Base-by-base conservation (phyloP, 2,888 invertebrate genomes). In the Agonopterix subpropinquella region DNA sequence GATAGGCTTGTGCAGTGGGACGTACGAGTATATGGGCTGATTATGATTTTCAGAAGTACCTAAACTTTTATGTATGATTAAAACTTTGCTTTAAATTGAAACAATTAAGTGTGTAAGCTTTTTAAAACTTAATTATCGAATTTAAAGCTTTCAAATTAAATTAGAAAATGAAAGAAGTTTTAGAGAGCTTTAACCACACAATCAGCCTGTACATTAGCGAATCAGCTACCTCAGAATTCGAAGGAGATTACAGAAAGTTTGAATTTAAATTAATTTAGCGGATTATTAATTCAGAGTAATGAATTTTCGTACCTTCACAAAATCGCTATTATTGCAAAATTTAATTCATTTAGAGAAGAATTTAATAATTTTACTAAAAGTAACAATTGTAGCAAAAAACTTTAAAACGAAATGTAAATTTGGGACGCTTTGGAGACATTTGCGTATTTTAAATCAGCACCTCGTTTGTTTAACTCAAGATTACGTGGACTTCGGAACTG, bases 221-320 rank as follows among this genome's bases (percentile, higher is more conserved):
- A 69, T 70, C 65, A 64, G 59, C 61, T 62, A 68, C 64, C 67
- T 67, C 61, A 55, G 56, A 65, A 70, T 67, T 65, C 68, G 61
- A 73, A 77, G 58, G 51, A 65, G 77, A 77, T 78, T 77, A 71
- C 64, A 67, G 66, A 75, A 81, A 83, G 73, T 83, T 80, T 64
- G 62, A 70, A 77, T 80, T 78, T 70, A 77, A 81, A 80, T 86
- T 80, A 80, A 86, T 87, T 85, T 80, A 71, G 72, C 73, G 80
- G 80, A 80, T 85, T 84, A 85, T 84, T 86, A 85, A 84, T 81
- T 82, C 80, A 80, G 77, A 80, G 76, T 82, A 80, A 81, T 78
- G 79, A 80, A 80, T 77, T 76, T 67, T 71, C 66, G 70, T 64
- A 61, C 59, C 62, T 62, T 59, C 50, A 47, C 47, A 58, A 68